phyloP scores from a whole-genome alignment of 92 coral and sea anemone species.

The Metridium senile region DNA sequence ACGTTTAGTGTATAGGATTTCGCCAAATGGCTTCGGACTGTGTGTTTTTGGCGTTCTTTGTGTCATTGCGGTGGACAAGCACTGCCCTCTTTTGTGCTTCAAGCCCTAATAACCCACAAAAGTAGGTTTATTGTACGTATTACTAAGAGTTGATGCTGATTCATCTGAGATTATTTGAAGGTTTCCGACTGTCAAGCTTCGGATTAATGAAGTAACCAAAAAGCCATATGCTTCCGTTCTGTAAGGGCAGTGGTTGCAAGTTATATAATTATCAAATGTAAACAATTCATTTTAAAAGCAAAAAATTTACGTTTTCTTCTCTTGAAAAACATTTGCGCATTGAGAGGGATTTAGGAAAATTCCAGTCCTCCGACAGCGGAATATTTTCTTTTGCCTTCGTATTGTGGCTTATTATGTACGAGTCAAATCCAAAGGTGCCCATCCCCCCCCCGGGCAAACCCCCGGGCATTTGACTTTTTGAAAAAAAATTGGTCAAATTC shows the following conservation, averaged over 20 bases:
- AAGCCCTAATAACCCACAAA: constrained; percentile 38
- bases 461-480: too few relatives aligned
- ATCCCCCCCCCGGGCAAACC: too few relatives aligned
- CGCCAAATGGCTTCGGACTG: constrained; percentile 17
- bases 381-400: constrained; percentile 33
- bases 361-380: constrained; percentile 15
- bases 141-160: constrained; percentile 64
- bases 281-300: constrained; percentile 65
- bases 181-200: constrained; percentile 79
- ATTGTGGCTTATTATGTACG: constrained; percentile 40
- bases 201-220: constrained; percentile 86
- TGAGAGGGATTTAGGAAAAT: constrained; percentile 5
- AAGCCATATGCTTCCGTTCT: constrained; percentile 76
- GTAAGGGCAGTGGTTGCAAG: constrained; percentile 53
- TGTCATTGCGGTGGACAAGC: constrained; percentile 24
- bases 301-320: constrained; percentile 37
- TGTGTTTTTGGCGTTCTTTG: constrained; percentile 42
- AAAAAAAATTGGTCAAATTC: too few relatives aligned
- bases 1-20: constrained; percentile 33
- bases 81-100: constrained; percentile 34
- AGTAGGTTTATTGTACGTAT: constrained; percentile 39
- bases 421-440: too few relatives aligned
- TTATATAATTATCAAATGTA: constrained; percentile 69
- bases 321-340: constrained; percentile 27
- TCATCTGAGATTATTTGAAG: constrained; percentile 66